A percentile compares a stretch with the other conserved stretches of the same genome.
phyloP scores from a whole-genome alignment of 2,113 vertebrate genomes.

The Aramus guarauna region DNA sequence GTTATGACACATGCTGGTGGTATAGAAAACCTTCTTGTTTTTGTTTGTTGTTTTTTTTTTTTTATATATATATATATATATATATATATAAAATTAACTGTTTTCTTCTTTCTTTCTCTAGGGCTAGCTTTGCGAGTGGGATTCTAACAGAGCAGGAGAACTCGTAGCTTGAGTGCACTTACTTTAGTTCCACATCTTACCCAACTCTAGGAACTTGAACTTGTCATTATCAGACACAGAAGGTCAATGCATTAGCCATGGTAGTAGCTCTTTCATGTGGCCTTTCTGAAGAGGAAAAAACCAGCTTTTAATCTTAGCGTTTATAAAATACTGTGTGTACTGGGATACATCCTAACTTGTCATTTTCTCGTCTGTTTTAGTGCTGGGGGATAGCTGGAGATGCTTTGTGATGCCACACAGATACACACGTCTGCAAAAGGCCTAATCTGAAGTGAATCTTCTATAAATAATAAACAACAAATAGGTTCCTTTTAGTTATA shows the following conservation, averaged over 20 bases:
- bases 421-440: conserved; percentile 43
- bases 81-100: not conserved
- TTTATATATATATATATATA: not conserved
- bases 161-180: conserved; percentile 8
- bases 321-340: not conserved
- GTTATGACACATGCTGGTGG: not conserved
- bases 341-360: conserved; percentile 52
- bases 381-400: conserved; percentile 33
- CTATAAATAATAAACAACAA: conserved; percentile 81
- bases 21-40: not conserved
- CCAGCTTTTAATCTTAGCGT: conserved; percentile 49
- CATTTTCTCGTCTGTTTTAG: conserved; percentile 36
- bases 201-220: conserved; percentile 49
- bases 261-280: conserved; percentile 15
- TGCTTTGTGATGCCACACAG: conserved; percentile 33
- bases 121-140: not conserved
- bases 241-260: conserved; percentile 38
- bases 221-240: conserved; percentile 50
- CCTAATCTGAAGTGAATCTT: conserved; percentile 76
- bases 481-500: conserved; percentile 76
- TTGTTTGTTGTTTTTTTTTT: too few species aligned
- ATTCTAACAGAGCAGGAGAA: not conserved
- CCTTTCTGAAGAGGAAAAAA: conserved; percentile 48
- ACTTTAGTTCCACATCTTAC: conserved; percentile 38
- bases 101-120: not conserved